Evolutionary conservation across 2,113 vertebrate species (phyloP).

Genomic region (Leptobrachium leishanense): DNA sequence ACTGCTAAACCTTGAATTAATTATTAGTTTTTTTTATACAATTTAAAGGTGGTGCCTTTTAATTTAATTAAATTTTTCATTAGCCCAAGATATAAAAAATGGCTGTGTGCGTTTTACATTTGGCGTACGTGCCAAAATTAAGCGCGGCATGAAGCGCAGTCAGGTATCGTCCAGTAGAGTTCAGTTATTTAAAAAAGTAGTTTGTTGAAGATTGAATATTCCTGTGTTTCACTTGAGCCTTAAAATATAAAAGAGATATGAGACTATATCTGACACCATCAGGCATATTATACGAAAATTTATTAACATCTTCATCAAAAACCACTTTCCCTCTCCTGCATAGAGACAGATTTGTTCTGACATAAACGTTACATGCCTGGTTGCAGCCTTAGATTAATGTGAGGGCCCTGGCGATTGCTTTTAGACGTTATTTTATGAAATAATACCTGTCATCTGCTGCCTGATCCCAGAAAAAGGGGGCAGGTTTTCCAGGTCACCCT

Average conservation of each 20-base stretch:
- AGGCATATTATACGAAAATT: constrained; percentile 96
- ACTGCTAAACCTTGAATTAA: no score
- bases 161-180: constrained; percentile 79
- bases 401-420: constrained; percentile 79
- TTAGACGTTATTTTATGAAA: constrained; percentile 90
- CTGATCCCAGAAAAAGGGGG: constrained; percentile 88
- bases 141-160: constrained; percentile 50
- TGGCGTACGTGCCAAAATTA: neutral
- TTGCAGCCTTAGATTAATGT: constrained; percentile 89
- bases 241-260: constrained; percentile 94
- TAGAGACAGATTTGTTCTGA: constrained; percentile 90
- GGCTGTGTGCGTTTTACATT: neutral
- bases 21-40: no score
- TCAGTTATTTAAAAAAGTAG: constrained; percentile 83
- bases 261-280: constrained; percentile 88
- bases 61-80: no score
- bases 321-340: constrained; percentile 87
- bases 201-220: constrained; percentile 78
- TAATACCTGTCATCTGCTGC: constrained; percentile 97
- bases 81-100: no score
- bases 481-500: constrained; percentile 91
- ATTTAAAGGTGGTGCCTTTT: no score
- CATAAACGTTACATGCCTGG: constrained; percentile 88
- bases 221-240: constrained; percentile 76
- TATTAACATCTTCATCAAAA: constrained; percentile 98